Evolutionary conservation across 2,888 invertebrate species (phyloP), one percentile per base, ranked within the genome.

Genomic region (Melitaea athalia): DNA sequence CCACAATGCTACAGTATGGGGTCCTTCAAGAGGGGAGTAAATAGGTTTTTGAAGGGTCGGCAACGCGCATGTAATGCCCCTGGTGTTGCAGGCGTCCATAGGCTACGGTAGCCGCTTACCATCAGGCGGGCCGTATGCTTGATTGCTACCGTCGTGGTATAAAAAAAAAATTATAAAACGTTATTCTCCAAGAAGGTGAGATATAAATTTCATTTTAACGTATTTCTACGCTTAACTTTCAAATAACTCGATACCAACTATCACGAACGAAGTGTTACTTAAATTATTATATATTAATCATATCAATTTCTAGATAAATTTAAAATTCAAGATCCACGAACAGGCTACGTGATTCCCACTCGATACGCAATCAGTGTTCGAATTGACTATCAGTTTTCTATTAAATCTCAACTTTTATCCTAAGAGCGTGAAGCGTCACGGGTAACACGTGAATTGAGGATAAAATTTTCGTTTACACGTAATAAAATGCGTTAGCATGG

Each of bases 391-490:
- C 82, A 84, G 76, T 66, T 70, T 67, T 75, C 78, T 71, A 77
- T 77, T 82, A 84, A 84, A 85, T 85, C 84, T 50, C 17, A 80
- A 78, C 79, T 81, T 83, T 80, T 82, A 77, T 79, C 78, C 68
- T 72, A 77, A 11, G 12, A 17, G 12, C 81, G 81, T 79, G 83
- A 79, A 76, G 59, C 72, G 70, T 72, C 72, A 75, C 81, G 79
- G 79, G 10, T 24, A 80, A 80, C 85, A 84, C 83, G 85, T 83
- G 81, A 86, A 80, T 83, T 76, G 77, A 77, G 82, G 85, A 86
- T 87, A 86, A 87, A 88, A 88, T 87, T 86, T 86, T 87, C 88
- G 84, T 85, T 89, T 85, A 86, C 87, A 88, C 86, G 81, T 90
- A 86, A 90, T 88, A 88, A 89, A 88, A 88, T 83, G 83, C 83